phyloP scores from a whole-genome alignment of 2,113 vertebrate species.

The Heterotilapia buettikoferi region DNA sequence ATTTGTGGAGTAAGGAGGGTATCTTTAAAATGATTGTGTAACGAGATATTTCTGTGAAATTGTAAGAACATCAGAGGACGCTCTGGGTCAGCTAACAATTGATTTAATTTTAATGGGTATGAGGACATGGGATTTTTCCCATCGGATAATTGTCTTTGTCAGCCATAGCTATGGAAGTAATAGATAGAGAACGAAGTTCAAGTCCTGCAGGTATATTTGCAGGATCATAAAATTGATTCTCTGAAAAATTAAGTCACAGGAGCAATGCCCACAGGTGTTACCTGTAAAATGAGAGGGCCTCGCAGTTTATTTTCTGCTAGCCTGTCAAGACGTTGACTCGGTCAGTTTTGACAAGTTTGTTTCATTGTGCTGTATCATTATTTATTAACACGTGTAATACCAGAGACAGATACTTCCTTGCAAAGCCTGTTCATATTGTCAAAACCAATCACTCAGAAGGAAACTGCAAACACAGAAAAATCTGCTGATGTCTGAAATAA shows the following conservation, averaged over 20 bases:
- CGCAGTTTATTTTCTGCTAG: background rate
- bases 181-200: background rate
- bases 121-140: background rate
- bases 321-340: background rate
- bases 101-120: background rate
- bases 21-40: background rate
- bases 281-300: background rate
- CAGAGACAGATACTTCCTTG: background rate
- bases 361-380: background rate
- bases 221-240: constrained; percentile 17
- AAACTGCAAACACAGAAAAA: background rate
- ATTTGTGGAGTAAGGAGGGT: background rate
- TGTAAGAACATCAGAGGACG: background rate
- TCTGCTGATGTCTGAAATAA: background rate
- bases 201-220: constrained; percentile 2
- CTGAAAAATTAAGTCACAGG: constrained; percentile 11
- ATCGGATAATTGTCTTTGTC: constrained; percentile 3
- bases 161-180: background rate
- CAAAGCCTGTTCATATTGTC: background rate
- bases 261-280: background rate
- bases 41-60: background rate
- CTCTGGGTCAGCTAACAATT: background rate
- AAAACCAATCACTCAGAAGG: background rate
- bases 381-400: background rate
- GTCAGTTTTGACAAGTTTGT: background rate